Conservation (phyloP, 1,140 invertebrate species). For the Stenopsyche tienmushanensis region DNA sequence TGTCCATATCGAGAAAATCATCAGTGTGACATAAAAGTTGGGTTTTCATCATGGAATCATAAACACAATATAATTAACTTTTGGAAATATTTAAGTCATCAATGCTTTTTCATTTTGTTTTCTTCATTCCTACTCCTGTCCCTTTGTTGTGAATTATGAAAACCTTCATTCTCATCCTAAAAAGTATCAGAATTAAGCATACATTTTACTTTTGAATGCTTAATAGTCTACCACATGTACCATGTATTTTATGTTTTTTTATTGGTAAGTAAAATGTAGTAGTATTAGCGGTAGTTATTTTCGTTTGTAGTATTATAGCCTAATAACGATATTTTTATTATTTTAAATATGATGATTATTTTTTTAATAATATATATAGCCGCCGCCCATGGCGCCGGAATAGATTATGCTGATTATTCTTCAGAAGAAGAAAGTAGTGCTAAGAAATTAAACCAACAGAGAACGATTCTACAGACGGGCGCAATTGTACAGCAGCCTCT, state of each 20-base stretch:
- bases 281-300: no score
- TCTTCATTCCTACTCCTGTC: constrained; percentile 18
- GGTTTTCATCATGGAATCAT: constrained; percentile 11
- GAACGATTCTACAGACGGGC: constrained; percentile 54
- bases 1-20: constrained; percentile 23
- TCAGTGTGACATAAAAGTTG: neutral
- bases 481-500: constrained; percentile 49
- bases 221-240: no score
- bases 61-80: constrained; percentile 1
- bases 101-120: neutral
- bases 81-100: no score
- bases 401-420: constrained; percentile 54
- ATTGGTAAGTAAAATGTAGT: neutral
- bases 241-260: neutral
- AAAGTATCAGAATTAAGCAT: neutral
- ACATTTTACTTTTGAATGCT: no score
- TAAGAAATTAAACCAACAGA: constrained; percentile 55
- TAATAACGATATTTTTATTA: constrained; percentile 19
- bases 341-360: neutral
- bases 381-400: constrained; percentile 55
- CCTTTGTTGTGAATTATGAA: neutral
- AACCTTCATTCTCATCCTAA: neutral
- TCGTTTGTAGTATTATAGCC: neutral
- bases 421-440: constrained; percentile 49
- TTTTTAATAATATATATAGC: constrained; percentile 43